Base-by-base conservation (phyloP, 1,140 invertebrate species). In the Drosophila quadrilineata region DNA sequence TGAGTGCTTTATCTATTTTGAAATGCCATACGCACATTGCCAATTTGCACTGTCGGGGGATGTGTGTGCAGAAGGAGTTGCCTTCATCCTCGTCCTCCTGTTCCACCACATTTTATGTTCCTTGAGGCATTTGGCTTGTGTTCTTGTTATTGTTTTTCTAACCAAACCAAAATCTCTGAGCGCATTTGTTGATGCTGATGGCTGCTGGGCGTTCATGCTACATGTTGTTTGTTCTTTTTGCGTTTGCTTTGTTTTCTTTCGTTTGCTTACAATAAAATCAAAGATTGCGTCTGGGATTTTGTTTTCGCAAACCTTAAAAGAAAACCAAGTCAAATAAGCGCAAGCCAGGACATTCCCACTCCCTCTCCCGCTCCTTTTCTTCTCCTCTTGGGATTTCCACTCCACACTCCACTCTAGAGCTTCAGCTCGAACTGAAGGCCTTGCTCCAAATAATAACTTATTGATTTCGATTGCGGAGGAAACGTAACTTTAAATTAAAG, bases 111-210 rank as follows among this genome's bases (percentile, higher is more conserved):
- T 57, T 48, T 22, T 0, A 14, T 64, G 36, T 26, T 22, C 45
- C 57, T 65, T 63, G 41, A 54, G 58, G 58, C 43, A 31, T 43
- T 56, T 40, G 35, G 48, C 29, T 65, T 59, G 31, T 56, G 17
- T 26, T 58, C 26, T 48, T 66, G 40, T 35, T 60, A 49, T 65
- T 71, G 54, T 70, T 69, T 65, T 71, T 46, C 41, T 58, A 53
- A 65, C 53, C 66, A 48, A 72, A 69, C 53, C 40, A 50, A 65
- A 72, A 70, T 70, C 67, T 73, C 53, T 71, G 71, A 69, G 67
- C 71, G 59, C 62, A 73, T 71, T 73, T 73, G 71, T 48, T 71
- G n/a, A n/a, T n/a, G 67, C 71, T 60, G 52, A 35, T 54, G 67
- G 66, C 43, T 49, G 14, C 28, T 48, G 60, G n/a, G 22, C 31